A percentile compares a stretch with the other conserved stretches of the same genome.
Conservation (phyloP, 2,888 invertebrate genomes). For the Caenorhabditis macrosperma region DNA sequence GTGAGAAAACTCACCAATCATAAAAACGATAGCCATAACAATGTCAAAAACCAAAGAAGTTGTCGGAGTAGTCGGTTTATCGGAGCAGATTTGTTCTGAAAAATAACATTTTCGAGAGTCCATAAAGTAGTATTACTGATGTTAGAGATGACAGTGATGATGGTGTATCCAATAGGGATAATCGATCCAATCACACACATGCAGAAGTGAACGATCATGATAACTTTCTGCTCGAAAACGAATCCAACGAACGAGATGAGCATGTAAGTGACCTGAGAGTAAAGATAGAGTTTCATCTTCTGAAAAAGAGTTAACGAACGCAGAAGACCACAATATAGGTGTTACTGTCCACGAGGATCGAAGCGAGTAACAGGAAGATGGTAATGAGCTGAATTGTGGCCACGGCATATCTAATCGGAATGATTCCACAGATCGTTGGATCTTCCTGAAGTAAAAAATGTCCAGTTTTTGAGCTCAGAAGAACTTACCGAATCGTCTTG, state of each 20-base stretch:
- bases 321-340: neutral
- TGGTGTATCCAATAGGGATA: neutral
- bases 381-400: conserved; percentile 2
- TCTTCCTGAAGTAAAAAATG: neutral
- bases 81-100: no score
- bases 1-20: conserved; percentile 11
- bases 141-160: neutral
- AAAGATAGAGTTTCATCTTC: neutral
- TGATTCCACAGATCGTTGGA: neutral
- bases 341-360: neutral
- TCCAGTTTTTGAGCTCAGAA: neutral
- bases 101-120: no score
- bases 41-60: neutral
- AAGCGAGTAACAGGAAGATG: conserved; percentile 2
- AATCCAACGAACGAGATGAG: conserved; percentile 11
- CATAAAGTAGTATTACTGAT: no score
- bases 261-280: neutral
- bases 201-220: conserved; percentile 13
- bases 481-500: neutral
- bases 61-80: neutral
- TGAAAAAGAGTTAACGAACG: neutral
- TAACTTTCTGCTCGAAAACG: conserved; percentile 8
- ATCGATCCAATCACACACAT: neutral
- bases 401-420: conserved; percentile 1
- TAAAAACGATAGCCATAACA: neutral